Conservation (phyloP, 2,888 invertebrate species). For the Zaprionus lineosus region DNA sequence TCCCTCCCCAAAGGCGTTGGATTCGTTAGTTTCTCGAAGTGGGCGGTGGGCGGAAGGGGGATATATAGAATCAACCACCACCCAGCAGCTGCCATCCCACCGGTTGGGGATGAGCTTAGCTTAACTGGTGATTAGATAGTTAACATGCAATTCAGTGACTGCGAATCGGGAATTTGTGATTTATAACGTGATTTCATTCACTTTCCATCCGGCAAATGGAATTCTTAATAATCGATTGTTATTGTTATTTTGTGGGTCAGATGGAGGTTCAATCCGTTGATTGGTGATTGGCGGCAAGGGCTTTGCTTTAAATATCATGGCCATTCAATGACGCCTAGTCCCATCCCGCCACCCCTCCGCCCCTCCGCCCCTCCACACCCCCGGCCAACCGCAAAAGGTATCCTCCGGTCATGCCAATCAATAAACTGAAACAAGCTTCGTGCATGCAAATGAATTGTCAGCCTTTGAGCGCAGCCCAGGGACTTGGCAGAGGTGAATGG, state of each 20-base stretch:
- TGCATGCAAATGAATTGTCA: conserved; percentile 56
- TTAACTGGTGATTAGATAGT: conserved; percentile 26
- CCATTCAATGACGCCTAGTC: too few species aligned
- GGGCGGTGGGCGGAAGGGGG: too few species aligned
- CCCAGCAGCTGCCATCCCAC: too few species aligned
- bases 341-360: too few species aligned
- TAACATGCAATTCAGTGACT: neutral
- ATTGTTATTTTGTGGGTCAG: too few species aligned
- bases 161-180: neutral
- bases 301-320: neutral
- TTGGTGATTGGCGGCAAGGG: neutral
- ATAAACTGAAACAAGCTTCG: conserved; percentile 47
- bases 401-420: conserved; percentile 56
- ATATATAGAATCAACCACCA: too few species aligned
- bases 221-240: neutral
- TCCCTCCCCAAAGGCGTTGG: neutral
- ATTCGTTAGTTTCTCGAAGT: neutral
- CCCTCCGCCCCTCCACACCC: too few species aligned
- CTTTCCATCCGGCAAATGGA: too few species aligned
- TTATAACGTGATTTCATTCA: neutral
- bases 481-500: neutral
- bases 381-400: too few species aligned
- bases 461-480: conserved; percentile 24
- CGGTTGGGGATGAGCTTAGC: conserved; percentile 8
- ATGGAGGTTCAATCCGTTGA: too few species aligned